Base-by-base conservation (phyloP, 2,113 vertebrate species). In the Vombatus ursinus region DNA sequence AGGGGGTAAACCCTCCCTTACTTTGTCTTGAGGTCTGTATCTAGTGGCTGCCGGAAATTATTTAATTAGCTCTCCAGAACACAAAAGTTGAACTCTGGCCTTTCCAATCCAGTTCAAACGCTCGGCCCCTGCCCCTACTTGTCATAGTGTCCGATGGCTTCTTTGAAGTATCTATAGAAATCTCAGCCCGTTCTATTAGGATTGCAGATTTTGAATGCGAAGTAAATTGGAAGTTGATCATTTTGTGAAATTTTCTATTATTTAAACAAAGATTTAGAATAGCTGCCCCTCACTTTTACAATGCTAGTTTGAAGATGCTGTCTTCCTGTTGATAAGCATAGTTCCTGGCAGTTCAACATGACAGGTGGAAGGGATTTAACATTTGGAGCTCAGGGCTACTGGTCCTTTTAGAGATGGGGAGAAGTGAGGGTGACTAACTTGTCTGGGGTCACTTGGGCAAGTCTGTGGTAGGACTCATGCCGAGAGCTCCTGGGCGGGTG, bases 61-160 rank as follows among this genome's bases (percentile, higher is more conserved):
- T 96, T 98, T 98, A 96, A 98, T 98, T 97, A 98, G 96, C 96
- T 97, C 98, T 97, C 96, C 95, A 96, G 98, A 98, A 97, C 54
- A 98, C 94, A 96, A n/a, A 95, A 97, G 94, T 11, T 98, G 97
- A 98, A 97, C 97, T 97, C 90, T 0, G 19, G 94, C 97, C 97
- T 97, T 97, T 95, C 91, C 96, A 44, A 51, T 77, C 95, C 96
- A 93, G 91, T 96, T 98, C 97, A 97, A 96, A 97, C 50, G 96
- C 19, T 92, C 95, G 89, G 97, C 92, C 90, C 95, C 92, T 93
- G 94, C 95, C 96, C 92, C 53, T 84, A 93, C 93, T 84, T 90
- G 91, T 89, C 52, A 94, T 47, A 89, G 93, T n/a, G 24, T 95
- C 95, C 93, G 90, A 97, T 52, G 96, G 95, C 94, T 97, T 95